phyloP scores from a whole-genome alignment of 2,888 invertebrate species.

The Heliconius hortense region DNA sequence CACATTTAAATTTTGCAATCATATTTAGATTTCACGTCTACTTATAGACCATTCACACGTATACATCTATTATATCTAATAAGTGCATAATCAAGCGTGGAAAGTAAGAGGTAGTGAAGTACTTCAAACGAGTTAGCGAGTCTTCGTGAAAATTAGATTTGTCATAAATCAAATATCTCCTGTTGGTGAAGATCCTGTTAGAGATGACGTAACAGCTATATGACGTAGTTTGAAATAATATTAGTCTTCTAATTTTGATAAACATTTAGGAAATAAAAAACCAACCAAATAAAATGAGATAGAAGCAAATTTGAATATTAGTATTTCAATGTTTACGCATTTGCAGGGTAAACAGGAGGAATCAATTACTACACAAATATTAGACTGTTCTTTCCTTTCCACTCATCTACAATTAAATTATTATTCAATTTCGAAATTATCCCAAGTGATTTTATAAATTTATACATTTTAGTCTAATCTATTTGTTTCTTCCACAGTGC shows the following conservation, averaged over 20 bases:
- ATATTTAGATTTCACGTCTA: neutral
- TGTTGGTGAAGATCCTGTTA: conserved; percentile 10
- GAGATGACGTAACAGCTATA: conserved; percentile 10
- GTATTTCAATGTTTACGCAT: neutral
- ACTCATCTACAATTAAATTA: no score
- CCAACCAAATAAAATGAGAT: neutral
- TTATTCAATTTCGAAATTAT: no score
- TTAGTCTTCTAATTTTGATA: neutral
- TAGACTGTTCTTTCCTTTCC: neutral
- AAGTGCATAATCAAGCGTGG: conserved; percentile 30
- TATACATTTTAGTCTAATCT: neutral
- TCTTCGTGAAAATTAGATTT: conserved; percentile 31
- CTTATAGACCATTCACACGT: neutral
- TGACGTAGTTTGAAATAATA: neutral
- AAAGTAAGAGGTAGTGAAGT: conserved; percentile 32
- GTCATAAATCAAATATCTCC: conserved; percentile 19
- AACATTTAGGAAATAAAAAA: no score
- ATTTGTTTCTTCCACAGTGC: conserved; percentile 83
- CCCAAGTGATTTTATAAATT: neutral
- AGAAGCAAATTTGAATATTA: neutral
- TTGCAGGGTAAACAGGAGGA: no score
- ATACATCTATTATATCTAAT: conserved; percentile 17
- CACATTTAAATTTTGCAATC: neutral
- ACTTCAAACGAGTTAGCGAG: conserved; percentile 30
- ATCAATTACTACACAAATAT: no score